Evolutionary conservation across 1,140 invertebrate genomes (phyloP).

Genomic region (Drosophila yakuba): DNA sequence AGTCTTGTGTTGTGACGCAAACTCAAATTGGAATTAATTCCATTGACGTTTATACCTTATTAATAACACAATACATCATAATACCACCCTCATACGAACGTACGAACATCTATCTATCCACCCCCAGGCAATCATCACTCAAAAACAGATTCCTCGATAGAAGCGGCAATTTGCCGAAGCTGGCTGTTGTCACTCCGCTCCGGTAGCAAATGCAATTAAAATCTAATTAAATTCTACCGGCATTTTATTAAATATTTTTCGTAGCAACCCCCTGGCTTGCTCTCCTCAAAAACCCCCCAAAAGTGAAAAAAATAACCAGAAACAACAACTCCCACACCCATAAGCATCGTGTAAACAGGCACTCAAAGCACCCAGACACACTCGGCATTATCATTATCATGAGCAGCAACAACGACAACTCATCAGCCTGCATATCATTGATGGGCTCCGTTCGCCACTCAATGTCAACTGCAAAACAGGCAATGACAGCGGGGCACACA

Average conservation of each 20-base stretch:
- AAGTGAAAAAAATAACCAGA: background rate
- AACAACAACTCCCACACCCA: slow-evolving; percentile 15
- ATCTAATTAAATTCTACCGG: slow-evolving; percentile 81
- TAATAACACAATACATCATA: slow-evolving; percentile 47
- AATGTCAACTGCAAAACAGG: slow-evolving; percentile 81
- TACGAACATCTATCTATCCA: background rate
- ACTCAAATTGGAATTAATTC: slow-evolving; percentile 25
- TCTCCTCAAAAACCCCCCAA: background rate
- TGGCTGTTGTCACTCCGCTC: slow-evolving; percentile 33
- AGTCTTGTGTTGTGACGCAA: slow-evolving; percentile 13
- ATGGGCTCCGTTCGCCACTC: slow-evolving; percentile 66
- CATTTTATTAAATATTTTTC: slow-evolving; percentile 74
- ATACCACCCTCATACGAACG: slow-evolving; percentile 33
- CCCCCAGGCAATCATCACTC: slow-evolving; percentile 37
- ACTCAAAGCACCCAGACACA: slow-evolving; percentile 63
- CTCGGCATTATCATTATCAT: slow-evolving; percentile 61
- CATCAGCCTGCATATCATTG: slow-evolving; percentile 75
- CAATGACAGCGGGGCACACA: slow-evolving; percentile 68
- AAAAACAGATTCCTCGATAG: slow-evolving; percentile 44
- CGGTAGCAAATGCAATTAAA: slow-evolving; percentile 75
- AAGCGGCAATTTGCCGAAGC: slow-evolving; percentile 5
- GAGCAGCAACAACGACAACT: slow-evolving; percentile 31
- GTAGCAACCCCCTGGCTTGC: slow-evolving; percentile 14
- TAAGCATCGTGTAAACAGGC: slow-evolving; percentile 79
- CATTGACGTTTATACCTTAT: slow-evolving; percentile 23